Conservation (phyloP, 2,113 vertebrate species). For the Rhegmatorhina hoffmannsi region DNA sequence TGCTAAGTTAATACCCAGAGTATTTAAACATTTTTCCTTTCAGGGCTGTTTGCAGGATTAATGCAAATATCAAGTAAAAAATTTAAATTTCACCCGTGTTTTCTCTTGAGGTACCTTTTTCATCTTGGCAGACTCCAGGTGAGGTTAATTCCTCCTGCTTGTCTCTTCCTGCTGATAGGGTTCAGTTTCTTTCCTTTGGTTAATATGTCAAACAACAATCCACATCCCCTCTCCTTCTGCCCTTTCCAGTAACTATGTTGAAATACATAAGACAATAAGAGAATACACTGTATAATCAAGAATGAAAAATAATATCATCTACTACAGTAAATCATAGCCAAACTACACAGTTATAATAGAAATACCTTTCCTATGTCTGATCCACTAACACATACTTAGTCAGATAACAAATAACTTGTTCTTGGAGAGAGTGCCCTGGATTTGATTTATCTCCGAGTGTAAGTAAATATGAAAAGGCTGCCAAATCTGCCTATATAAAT, state of each 20-base stretch:
- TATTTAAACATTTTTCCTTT: constrained; percentile 23
- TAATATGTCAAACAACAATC: not conserved
- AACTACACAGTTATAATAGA: constrained; percentile 68
- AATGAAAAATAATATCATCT: constrained; percentile 59
- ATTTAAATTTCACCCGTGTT: constrained; percentile 3
- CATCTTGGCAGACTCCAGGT: not conserved
- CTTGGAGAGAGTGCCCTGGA: constrained; percentile 57
- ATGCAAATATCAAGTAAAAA: not conserved
- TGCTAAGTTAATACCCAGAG: not conserved
- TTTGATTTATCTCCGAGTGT: constrained; percentile 72
- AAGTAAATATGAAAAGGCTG: constrained; percentile 74
- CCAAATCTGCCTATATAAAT: constrained; percentile 71
- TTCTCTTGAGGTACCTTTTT: not conserved
- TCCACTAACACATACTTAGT: constrained; percentile 70
- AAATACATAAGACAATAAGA: constrained; percentile 37
- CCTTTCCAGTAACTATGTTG: not conserved
- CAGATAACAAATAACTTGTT: constrained; percentile 76
- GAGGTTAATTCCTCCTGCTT: constrained; percentile 18
- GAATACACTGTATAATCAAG: constrained; percentile 44
- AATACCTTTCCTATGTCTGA: constrained; percentile 70
- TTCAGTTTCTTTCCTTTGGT: constrained; percentile 3
- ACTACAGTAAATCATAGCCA: constrained; percentile 57
- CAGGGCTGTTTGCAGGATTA: not conserved
- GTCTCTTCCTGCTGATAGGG: not conserved
- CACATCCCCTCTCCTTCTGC: not conserved